phyloP scores from a whole-genome alignment of 2,797 vertebrate genomes.

The Oryzias sinensis region DNA sequence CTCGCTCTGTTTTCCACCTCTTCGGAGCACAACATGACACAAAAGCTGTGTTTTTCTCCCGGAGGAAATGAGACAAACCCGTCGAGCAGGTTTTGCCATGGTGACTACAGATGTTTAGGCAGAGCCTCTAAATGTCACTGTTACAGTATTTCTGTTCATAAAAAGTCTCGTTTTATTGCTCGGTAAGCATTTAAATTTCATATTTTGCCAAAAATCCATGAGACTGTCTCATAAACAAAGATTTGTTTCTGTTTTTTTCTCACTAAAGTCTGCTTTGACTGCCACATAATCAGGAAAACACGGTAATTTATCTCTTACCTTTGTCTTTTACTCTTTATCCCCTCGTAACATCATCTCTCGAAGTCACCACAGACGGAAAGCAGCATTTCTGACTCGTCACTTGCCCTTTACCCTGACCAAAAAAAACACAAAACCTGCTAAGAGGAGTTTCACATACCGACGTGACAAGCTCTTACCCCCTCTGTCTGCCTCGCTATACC shows the following conservation, averaged over 20 bases:
- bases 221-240: neutral
- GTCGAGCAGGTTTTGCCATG: constrained; percentile 55
- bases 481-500: constrained; percentile 43
- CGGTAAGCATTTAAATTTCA: neutral
- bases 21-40: too few species aligned
- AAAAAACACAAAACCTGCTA: constrained; percentile 10
- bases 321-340: constrained; percentile 23
- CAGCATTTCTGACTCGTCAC: constrained; percentile 47
- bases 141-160: neutral
- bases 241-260: too few species aligned
- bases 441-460: constrained; percentile 45
- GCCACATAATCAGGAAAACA: neutral
- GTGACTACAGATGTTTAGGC: constrained; percentile 38
- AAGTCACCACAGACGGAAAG: constrained; percentile 26
- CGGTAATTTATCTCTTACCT: constrained; percentile 43
- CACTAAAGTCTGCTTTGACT: neutral
- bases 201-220: neutral
- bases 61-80: constrained; percentile 44
- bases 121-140: neutral
- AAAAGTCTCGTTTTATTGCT: neutral
- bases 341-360: constrained; percentile 61
- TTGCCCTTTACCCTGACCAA: constrained; percentile 6
- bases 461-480: constrained; percentile 39
- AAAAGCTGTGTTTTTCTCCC: constrained; percentile 9
- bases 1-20: too few species aligned